Base-by-base conservation (phyloP, 1,140 invertebrate genomes). In the Apis florea region DNA sequence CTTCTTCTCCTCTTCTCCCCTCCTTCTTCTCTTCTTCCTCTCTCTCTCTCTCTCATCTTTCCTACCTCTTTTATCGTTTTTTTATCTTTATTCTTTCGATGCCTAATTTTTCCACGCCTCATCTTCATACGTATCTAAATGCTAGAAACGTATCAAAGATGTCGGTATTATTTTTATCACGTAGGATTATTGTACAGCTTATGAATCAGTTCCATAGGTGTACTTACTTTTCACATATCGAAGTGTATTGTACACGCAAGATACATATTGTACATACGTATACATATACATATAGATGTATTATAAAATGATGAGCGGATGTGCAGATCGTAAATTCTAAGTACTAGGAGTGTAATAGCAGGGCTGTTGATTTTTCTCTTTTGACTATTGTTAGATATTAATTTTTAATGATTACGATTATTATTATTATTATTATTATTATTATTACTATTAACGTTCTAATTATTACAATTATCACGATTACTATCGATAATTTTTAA, bases 221-320 rank as follows among this genome's bases (percentile, higher is more conserved):
- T 92, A 91, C 90, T 91, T 92, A 91, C 84, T 87, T 89, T 90
- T 76, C 82, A 85, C 89, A 90, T 86, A 90, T 88, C 73, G 81
- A 88, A 76, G 74, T 86, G 83, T 89, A 85, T 64, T 86, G 82
- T 86, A 88, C 84, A 90, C 82, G 81, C 75, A 77, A 75, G 24
- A 81, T 72, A 82, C 73, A 82, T 82, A 89, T 84, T 90, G 83
- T 85, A 86, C 83, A 87, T 85, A 87, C 67, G 83, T 84, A 85
- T 83, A 86, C 58, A 82, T 81, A 85, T 79, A 79, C 68, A 82
- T 85, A 86, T 59, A 47, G 53, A 64, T 87, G 81, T 87, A 87
- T 86, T 84, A 87, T 87, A 86, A 81, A 76, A 59, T 72, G 56
- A 82, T 19, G 66, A 71, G 66, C 78, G 74, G 69, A 80, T 75